phyloP scores from a whole-genome alignment of 2,888 invertebrate genomes.

The Thymelicus lineola region DNA sequence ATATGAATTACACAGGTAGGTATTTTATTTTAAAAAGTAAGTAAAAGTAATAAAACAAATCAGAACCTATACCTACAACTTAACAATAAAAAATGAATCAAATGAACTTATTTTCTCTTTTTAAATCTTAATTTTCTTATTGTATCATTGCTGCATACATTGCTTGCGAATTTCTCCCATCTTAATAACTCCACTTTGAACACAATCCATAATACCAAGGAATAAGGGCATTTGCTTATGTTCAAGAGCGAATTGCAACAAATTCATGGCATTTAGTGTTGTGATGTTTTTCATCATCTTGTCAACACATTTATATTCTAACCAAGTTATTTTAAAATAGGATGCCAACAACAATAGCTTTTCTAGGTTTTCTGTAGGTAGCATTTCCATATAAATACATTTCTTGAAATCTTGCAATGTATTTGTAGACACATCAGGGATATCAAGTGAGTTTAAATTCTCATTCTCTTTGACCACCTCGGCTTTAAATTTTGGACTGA shows the following conservation, averaged over 20 bases:
- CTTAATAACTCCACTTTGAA: background rate
- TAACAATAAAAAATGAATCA: too few species aligned
- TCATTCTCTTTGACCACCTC: background rate
- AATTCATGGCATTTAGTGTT: background rate
- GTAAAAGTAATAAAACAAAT: too few species aligned
- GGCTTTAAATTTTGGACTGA: background rate
- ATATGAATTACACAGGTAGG: too few species aligned
- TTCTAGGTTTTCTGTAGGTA: background rate
- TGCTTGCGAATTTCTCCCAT: background rate
- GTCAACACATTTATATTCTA: constrained; percentile 1
- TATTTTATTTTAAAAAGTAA: too few species aligned
- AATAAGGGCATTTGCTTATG: constrained; percentile 1
- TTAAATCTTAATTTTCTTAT: background rate
- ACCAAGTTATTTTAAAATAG: background rate
- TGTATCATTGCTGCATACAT: background rate
- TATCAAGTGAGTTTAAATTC: background rate
- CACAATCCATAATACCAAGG: background rate
- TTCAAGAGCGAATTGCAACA: background rate
- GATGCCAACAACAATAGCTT: background rate
- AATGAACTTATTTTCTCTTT: too few species aligned
- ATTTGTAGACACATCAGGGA: background rate
- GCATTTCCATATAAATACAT: background rate
- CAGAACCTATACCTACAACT: too few species aligned
- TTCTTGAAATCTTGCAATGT: constrained; percentile 5
- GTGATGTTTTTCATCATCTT: background rate